These are phyloP conservation scores for Deroplatys truncata DNA, from an alignment of 2,888 invertebrate genomes.

Conservation along the genomic window DNA sequence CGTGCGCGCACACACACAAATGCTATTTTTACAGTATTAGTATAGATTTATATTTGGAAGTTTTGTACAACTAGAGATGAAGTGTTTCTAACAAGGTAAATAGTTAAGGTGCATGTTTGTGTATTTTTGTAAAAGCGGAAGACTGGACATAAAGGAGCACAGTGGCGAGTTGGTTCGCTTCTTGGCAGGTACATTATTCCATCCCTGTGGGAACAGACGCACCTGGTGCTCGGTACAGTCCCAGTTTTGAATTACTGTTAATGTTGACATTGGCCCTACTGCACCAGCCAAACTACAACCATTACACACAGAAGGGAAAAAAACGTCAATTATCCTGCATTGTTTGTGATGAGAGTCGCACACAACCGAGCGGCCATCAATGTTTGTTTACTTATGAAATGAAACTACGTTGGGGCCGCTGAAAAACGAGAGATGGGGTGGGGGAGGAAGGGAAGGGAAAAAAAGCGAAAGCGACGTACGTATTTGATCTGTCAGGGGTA, in stretches of 20 bases:
- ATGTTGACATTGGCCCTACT: constrained; percentile 8
- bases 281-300: background rate
- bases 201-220: background rate
- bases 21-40: too few relatives aligned
- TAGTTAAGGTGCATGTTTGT: too few relatives aligned
- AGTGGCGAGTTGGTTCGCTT: too few relatives aligned
- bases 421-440: background rate
- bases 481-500: constrained; percentile 6
- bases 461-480: background rate
- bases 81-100: too few relatives aligned
- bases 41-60: too few relatives aligned
- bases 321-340: constrained; percentile 16
- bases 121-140: too few relatives aligned
- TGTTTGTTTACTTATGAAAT: constrained; percentile 18
- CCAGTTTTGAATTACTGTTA: constrained; percentile 13
- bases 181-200: too few relatives aligned
- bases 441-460: background rate
- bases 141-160: too few relatives aligned
- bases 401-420: constrained; percentile 1
- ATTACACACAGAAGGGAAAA: background rate
- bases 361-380: constrained; percentile 1
- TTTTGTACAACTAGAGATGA: too few relatives aligned
- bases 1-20: too few relatives aligned
- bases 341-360: constrained; percentile 7
- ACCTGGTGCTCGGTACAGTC: background rate